These are phyloP conservation scores for Urosaurus nigricauda DNA, from an alignment of 2,797 vertebrate species.

Conservation along the genomic window DNA sequence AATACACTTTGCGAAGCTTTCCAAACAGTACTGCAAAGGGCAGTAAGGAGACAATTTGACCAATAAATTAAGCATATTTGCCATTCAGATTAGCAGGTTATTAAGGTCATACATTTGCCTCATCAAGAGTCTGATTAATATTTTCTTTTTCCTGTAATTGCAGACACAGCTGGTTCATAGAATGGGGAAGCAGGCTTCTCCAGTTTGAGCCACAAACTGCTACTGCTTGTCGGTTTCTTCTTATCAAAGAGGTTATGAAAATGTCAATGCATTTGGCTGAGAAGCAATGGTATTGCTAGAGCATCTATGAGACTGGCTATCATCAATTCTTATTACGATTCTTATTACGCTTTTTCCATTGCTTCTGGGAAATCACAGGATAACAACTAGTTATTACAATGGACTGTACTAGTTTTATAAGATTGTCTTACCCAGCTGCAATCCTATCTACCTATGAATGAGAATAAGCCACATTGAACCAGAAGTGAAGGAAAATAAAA, in stretches of 20 bases:
- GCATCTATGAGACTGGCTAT: not conserved
- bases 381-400: not conserved
- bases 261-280: not conserved
- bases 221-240: no score
- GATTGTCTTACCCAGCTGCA: not conserved
- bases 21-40: not conserved
- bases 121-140: not conserved
- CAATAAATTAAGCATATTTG: no score
- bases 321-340: not conserved
- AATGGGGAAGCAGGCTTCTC: no score
- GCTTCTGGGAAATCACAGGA: not conserved
- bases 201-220: no score
- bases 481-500: not conserved
- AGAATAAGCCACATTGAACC: no score
- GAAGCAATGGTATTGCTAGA: not conserved
- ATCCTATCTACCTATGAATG: not conserved
- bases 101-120: not conserved
- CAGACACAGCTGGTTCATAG: no score
- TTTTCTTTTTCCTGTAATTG: not conserved
- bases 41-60: not conserved
- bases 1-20: not conserved
- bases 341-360: not conserved
- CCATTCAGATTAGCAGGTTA: not conserved
- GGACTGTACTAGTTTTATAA: not conserved
- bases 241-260: no score